Evolutionary conservation across 2,888 invertebrate species (phyloP), one percentile per base, ranked within the genome.

Genomic region (Suillia variegata): DNA sequence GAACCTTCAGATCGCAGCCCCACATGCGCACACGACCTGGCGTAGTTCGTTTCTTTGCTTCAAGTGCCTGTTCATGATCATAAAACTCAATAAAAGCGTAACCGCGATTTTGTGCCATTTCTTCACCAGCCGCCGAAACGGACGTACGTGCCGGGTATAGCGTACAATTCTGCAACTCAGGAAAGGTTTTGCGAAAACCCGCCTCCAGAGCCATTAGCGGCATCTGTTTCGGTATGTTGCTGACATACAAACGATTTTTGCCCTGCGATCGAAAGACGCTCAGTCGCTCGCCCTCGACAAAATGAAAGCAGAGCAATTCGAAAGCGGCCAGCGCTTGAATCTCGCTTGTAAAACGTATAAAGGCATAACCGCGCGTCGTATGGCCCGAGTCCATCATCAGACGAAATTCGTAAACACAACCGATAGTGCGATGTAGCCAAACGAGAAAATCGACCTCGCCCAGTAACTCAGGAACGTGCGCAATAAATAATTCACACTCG

Each of bases 21-120:
- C 72, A 76, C 66, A 72, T 66, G 4, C 62, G 60, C 8, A 72
- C 54, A 8, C 67, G 61, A 0, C 70, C 70, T 1, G 70, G 66
- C 4, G 68, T 66, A 1, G 66, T 63, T 17, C 59, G 45, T n/a
- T 69, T 72, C 50, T 74, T 74, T 2, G 71, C 74, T 13, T 66
- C 58, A 21, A 74, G 50, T 1, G 75, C 75, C 5, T 65, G 62
- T 47, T 70, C 65, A 52, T 74, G 74, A 60, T 66, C 64, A 2
- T 59, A 48, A 57, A 76, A 76, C 54, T 74, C 69, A 17, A 76
- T 66, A 58, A 74, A 71, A 15, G 67, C 72, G 59, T 67, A 74
- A 2, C 71, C 74, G 17, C 73, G 67, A 58, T 71, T 73, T 26
- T 62, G 50, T 17, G 65, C 67, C 10, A 48, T 6, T 6, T 10